Percentiles rank a stretch among this genome's conserved stretches.
Conservation (phyloP, 2,888 invertebrate genomes). For the Ametastegia equiseti region DNA sequence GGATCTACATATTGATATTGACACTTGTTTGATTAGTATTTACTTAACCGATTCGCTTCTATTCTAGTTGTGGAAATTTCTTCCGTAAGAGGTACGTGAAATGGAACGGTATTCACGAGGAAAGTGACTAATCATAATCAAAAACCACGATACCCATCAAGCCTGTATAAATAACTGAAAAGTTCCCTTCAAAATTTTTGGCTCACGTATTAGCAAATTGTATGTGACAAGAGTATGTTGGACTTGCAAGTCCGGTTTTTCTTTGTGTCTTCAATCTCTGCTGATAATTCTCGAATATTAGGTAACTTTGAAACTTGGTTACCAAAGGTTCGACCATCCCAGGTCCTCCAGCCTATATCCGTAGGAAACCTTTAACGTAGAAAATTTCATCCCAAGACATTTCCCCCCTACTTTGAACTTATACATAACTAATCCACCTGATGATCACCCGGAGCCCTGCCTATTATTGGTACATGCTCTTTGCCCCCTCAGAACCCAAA, state of each 20-base stretch:
- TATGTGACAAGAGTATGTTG: neutral
- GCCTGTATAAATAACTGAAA: neutral
- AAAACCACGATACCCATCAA: neutral
- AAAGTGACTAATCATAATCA: neutral
- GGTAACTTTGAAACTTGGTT: neutral
- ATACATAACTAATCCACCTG: neutral
- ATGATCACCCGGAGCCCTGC: neutral
- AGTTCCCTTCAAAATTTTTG: conserved; percentile 4
- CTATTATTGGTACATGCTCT: neutral
- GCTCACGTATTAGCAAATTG: neutral
- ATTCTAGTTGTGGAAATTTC: neutral
- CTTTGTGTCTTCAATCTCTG: conserved; percentile 15
- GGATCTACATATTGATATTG: conserved; percentile 6
- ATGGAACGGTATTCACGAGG: neutral
- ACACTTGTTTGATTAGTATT: conserved; percentile 36
- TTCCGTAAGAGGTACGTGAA: neutral
- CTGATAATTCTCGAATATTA: conserved; percentile 15
- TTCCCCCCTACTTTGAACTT: neutral
- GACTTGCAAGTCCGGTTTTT: neutral
- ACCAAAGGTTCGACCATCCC: neutral
- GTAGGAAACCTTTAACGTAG: neutral
- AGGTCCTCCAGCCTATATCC: neutral
- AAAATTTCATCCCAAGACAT: neutral
- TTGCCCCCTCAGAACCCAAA: neutral
- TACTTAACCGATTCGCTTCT: conserved; percentile 1